phyloP scores from a whole-genome alignment of 2,797 vertebrate species.

The Spinus olivaceus region DNA sequence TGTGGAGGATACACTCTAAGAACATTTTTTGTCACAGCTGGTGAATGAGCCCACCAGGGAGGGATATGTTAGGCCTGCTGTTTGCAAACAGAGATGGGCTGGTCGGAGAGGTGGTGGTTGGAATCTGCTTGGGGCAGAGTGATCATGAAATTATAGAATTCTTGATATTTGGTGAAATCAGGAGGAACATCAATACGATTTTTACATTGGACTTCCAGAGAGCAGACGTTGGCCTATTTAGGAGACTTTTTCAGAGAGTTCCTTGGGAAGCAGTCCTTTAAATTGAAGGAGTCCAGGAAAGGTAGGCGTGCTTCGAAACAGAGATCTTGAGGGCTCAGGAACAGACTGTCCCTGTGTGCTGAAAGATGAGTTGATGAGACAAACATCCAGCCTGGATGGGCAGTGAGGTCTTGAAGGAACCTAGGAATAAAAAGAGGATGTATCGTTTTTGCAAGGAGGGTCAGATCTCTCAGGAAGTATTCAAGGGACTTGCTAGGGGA shows the following conservation, averaged over 20 bases:
- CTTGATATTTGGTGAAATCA: background rate
- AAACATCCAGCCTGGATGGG: background rate
- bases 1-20: background rate
- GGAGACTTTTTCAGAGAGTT: background rate
- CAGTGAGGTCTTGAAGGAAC: background rate
- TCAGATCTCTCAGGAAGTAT: background rate
- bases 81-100: background rate
- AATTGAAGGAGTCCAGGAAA: background rate
- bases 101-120: background rate
- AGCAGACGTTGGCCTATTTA: background rate
- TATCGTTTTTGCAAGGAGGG: background rate
- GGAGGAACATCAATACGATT: background rate
- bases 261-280: background rate
- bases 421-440: background rate
- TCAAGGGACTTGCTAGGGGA: background rate
- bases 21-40: background rate
- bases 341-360: background rate
- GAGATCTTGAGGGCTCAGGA: background rate
- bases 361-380: background rate
- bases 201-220: background rate
- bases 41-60: too few species aligned
- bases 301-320: background rate
- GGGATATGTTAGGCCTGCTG: background rate
- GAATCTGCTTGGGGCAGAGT: background rate
- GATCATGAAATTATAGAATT: background rate